Evolutionary conservation across 2,797 vertebrate genomes (phyloP).

Genomic region (Thunnus albacares): DNA sequence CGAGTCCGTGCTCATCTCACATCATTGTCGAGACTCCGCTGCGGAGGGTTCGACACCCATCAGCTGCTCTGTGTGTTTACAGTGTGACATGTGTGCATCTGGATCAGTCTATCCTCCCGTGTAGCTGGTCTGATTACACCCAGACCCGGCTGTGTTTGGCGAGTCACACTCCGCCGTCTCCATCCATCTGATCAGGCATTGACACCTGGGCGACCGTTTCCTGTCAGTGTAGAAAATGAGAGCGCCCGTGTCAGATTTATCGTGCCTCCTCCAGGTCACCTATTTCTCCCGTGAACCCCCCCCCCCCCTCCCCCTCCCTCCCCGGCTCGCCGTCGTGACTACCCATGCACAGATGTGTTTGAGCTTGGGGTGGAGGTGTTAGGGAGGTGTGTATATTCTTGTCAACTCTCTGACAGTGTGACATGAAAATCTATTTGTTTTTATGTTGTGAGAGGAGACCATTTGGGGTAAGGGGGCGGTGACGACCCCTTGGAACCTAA

Average conservation of each 20-base stretch:
- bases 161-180: conserved; percentile 20
- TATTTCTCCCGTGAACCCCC: conserved; percentile 41
- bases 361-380: conserved; percentile 38
- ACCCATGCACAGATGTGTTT: conserved; percentile 59
- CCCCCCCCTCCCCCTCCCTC: background rate
- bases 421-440: conserved; percentile 85
- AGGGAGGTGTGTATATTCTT: conserved; percentile 53
- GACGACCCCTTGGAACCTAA: conserved; percentile 40
- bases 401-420: conserved; percentile 72
- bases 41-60: background rate
- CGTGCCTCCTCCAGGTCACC: conserved; percentile 39
- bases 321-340: conserved; percentile 27
- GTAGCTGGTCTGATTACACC: conserved; percentile 11
- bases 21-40: background rate
- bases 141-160: conserved; percentile 29
- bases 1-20: conserved; percentile 18
- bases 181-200: conserved; percentile 57
- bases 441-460: conserved; percentile 37
- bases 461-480: conserved; percentile 20
- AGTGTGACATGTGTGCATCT: conserved; percentile 15
- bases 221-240: conserved; percentile 58
- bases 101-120: background rate
- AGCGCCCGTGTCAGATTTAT: conserved; percentile 66
- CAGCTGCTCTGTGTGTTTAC: conserved; percentile 21
- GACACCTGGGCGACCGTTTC: conserved; percentile 53